Percentiles rank a stretch among this genome's conserved stretches.
Conservation (phyloP, 2,113 vertebrate genomes). For the Narcine bancroftii region DNA sequence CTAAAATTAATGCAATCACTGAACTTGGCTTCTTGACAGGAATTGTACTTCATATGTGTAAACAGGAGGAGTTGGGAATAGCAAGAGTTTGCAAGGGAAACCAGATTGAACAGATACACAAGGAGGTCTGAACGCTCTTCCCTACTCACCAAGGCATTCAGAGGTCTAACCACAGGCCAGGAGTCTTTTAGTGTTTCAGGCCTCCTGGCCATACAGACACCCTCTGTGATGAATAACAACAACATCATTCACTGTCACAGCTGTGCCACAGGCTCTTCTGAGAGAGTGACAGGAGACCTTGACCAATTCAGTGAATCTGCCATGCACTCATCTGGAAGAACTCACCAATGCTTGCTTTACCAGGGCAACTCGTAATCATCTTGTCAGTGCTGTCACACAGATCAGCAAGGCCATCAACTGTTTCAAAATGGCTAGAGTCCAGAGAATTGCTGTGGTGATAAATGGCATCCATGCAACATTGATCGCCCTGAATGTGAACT, state of each 20-base stretch:
- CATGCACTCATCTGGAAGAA: neutral
- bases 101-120: no score
- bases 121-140: neutral
- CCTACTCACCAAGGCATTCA: neutral
- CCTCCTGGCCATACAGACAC: no score
- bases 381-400: neutral
- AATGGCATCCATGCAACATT: neutral
- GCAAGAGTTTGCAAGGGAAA: neutral
- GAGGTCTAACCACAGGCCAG: neutral
- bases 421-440: neutral
- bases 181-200: neutral
- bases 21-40: neutral
- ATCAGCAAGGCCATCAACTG: neutral
- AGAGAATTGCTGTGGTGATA: neutral
- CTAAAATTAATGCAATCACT: neutral
- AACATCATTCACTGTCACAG: neutral
- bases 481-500: neutral
- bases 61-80: neutral
- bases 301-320: neutral
- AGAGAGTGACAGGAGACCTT: neutral
- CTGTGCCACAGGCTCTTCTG: neutral
- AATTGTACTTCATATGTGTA: neutral
- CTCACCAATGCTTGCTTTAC: neutral
- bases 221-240: neutral
- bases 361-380: neutral